These are phyloP conservation scores for Nephila pilipes DNA, from an alignment of 1,140 invertebrate species.

Conservation along the genomic window DNA sequence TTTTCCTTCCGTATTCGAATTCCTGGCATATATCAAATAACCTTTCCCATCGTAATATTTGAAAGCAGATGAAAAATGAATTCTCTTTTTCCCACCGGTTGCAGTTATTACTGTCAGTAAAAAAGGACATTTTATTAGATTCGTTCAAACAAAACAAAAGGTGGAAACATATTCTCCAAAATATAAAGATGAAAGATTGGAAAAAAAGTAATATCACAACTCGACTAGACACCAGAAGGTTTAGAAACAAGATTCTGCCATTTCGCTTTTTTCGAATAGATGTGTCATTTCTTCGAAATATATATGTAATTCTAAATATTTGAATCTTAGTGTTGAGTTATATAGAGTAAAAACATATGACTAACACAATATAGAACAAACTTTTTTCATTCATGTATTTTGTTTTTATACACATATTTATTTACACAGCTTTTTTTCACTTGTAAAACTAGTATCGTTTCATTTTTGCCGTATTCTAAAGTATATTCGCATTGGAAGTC, in stretches of 20 bases:
- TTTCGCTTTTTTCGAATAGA: background rate
- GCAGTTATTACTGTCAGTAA: constrained; percentile 18
- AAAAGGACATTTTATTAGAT: constrained; percentile 12
- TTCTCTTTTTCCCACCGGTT: background rate
- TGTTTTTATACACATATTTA: background rate
- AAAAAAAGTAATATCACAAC: background rate
- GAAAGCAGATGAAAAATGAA: constrained; percentile 3
- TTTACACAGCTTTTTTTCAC: no score
- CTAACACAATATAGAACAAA: no score
- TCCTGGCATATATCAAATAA: background rate
- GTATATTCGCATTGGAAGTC: no score
- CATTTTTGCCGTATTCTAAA: no score
- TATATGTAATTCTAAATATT: background rate
- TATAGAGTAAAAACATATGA: no score
- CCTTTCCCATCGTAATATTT: background rate
- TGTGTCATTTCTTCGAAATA: background rate
- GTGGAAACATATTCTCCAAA: background rate
- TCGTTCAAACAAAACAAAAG: background rate
- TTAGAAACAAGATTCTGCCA: background rate
- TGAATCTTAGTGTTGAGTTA: no score
- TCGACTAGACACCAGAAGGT: background rate
- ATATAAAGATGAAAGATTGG: background rate
- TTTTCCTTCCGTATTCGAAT: background rate
- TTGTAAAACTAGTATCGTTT: no score
- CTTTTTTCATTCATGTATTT: no score